Percentiles rank a stretch among this genome's conserved stretches.
phyloP scores from a whole-genome alignment of 2,888 invertebrate genomes.

The Epirrita christyi region DNA sequence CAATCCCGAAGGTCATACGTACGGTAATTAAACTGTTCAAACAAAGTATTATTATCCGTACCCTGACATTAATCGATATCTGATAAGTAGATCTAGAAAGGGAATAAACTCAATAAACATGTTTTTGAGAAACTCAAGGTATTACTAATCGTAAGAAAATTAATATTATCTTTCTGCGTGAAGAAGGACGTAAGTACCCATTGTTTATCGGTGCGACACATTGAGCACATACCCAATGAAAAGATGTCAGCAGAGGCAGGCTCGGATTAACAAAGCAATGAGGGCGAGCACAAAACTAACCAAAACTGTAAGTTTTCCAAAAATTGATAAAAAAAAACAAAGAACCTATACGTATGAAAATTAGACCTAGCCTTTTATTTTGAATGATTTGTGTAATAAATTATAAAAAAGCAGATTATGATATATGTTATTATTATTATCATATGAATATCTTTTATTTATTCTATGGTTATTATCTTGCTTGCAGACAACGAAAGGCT shows the following conservation, averaged over 20 bases:
- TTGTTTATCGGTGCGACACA: constrained; percentile 30
- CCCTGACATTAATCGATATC: constrained; percentile 67
- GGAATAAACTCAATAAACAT: constrained; percentile 29
- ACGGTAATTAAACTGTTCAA: constrained; percentile 14
- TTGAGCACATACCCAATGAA: too few relatives aligned
- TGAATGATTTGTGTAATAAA: too few relatives aligned
- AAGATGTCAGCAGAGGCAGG: constrained; percentile 25
- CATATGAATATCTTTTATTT: too few relatives aligned
- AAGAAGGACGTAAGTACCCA: constrained; percentile 47
- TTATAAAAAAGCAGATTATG: too few relatives aligned
- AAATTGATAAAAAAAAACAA: too few relatives aligned
- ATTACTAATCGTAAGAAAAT: constrained; percentile 36
- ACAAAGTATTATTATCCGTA: constrained; percentile 39
- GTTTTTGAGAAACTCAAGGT: constrained; percentile 47
- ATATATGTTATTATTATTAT: too few relatives aligned
- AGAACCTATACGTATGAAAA: too few relatives aligned
- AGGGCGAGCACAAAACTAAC: not conserved
- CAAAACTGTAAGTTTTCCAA: too few relatives aligned
- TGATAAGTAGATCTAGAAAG: constrained; percentile 48
- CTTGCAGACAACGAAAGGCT: too few relatives aligned
- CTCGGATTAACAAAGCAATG: not conserved
- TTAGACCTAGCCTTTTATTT: too few relatives aligned
- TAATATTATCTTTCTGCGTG: constrained; percentile 48
- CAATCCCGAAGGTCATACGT: constrained; percentile 14
- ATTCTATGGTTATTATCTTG: too few relatives aligned